Conservation (phyloP, 2,888 invertebrate species). For the Ecliptopera silaceata region DNA sequence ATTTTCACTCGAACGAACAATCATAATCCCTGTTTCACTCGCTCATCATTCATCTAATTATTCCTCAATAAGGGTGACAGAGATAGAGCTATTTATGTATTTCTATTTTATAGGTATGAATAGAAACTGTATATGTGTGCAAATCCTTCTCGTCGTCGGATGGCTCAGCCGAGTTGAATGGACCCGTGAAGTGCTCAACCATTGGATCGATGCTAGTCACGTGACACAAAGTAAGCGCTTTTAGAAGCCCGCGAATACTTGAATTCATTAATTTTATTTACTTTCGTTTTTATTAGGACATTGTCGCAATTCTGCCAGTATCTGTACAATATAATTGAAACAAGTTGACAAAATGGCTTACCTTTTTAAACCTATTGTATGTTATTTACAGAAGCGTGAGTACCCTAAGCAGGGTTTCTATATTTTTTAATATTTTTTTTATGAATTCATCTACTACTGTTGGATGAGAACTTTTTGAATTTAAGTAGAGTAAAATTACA, state of each 20-base stretch:
- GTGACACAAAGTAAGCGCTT: slow-evolving; percentile 71
- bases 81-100: slow-evolving; percentile 75
- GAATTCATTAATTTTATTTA: background rate
- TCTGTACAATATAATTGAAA: too few species aligned
- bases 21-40: slow-evolving; percentile 71
- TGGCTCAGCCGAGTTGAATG: slow-evolving; percentile 80
- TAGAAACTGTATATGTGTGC: slow-evolving; percentile 71
- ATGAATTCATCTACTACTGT: too few species aligned
- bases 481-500: background rate
- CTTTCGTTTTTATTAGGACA: too few species aligned
- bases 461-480: too few species aligned
- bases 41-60: slow-evolving; percentile 79
- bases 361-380: too few species aligned
- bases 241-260: slow-evolving; percentile 52
- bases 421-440: too few species aligned
- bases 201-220: slow-evolving; percentile 83
- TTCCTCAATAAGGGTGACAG: slow-evolving; percentile 73
- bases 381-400: too few species aligned
- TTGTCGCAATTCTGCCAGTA: too few species aligned
- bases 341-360: too few species aligned
- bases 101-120: slow-evolving; percentile 75
- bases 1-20: slow-evolving; percentile 72
- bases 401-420: too few species aligned
- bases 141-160: slow-evolving; percentile 57
- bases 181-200: slow-evolving; percentile 82